Conservation (phyloP, 2,113 vertebrate genomes). For the Alligator mississippiensis region DNA sequence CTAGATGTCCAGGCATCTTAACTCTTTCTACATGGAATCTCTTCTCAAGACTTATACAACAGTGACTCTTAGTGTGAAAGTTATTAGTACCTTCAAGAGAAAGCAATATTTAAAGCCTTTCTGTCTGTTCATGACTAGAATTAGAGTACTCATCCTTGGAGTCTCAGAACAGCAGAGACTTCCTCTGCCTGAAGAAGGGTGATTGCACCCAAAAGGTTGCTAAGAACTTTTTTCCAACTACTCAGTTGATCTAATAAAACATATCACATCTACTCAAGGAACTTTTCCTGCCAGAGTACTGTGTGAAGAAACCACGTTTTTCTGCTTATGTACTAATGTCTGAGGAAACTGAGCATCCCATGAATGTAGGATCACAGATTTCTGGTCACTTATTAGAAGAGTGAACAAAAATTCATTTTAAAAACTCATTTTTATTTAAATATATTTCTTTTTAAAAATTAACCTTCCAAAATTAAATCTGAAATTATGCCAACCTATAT, state of each 20-base stretch:
- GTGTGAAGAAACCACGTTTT: too few relatives aligned
- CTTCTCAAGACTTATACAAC: constrained; percentile 46
- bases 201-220: too few relatives aligned
- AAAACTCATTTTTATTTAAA: not conserved
- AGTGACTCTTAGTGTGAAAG: constrained; percentile 60
- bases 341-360: not conserved
- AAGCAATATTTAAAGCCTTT: not conserved
- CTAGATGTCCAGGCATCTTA: not conserved
- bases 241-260: too few relatives aligned
- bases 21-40: not conserved
- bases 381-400: not conserved
- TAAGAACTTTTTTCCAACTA: too few relatives aligned
- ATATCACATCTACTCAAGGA: too few relatives aligned
- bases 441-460: not conserved
- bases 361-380: not conserved
- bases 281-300: too few relatives aligned
- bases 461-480: not conserved
- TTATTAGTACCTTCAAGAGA: not conserved
- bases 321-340: too few relatives aligned
- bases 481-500: not conserved
- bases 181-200: too few relatives aligned
- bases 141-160: not conserved
- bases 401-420: not conserved
- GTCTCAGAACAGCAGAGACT: too few relatives aligned
- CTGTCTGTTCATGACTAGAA: not conserved